These are phyloP conservation scores for Bradypodion ventrale DNA, from an alignment of 2,797 vertebrate species.

Conservation along the genomic window DNA sequence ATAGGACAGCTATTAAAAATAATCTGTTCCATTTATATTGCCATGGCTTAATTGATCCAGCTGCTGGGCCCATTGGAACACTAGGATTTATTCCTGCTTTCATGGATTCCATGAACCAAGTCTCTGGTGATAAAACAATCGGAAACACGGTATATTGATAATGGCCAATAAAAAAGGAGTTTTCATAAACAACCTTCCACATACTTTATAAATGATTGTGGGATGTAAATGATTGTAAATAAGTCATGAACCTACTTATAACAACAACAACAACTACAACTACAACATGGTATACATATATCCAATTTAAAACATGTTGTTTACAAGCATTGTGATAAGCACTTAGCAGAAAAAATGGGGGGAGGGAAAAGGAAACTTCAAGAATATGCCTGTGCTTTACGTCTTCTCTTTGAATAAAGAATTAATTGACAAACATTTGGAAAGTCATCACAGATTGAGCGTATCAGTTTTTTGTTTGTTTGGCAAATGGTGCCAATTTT, in stretches of 20 bases:
- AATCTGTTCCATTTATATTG: slow-evolving; percentile 18
- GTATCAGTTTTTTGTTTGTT: neutral
- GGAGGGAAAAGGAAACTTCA: neutral
- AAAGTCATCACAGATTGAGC: neutral
- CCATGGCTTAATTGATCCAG: slow-evolving; percentile 28
- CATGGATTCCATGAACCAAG: neutral
- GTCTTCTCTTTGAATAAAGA: slow-evolving; percentile 26
- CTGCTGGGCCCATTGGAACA: slow-evolving; percentile 20
- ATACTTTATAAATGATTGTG: neutral
- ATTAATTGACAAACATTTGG: neutral
- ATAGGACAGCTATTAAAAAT: slow-evolving; percentile 16
- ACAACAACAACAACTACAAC: no score
- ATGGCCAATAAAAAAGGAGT: slow-evolving; percentile 24
- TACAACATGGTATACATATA: neutral
- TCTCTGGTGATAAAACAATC: slow-evolving; percentile 3
- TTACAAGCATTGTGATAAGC: slow-evolving; percentile 14
- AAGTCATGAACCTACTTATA: slow-evolving; percentile 31
- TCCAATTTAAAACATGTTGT: slow-evolving; percentile 14
- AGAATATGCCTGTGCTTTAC: neutral
- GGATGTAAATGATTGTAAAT: no score
- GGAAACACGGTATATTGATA: slow-evolving; percentile 38
- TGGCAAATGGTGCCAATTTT: neutral
- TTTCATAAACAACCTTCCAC: slow-evolving; percentile 29
- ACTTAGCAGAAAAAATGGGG: neutral
- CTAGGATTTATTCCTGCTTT: neutral